Conservation (phyloP, 2,113 vertebrate genomes). For the Strix uralensis region DNA sequence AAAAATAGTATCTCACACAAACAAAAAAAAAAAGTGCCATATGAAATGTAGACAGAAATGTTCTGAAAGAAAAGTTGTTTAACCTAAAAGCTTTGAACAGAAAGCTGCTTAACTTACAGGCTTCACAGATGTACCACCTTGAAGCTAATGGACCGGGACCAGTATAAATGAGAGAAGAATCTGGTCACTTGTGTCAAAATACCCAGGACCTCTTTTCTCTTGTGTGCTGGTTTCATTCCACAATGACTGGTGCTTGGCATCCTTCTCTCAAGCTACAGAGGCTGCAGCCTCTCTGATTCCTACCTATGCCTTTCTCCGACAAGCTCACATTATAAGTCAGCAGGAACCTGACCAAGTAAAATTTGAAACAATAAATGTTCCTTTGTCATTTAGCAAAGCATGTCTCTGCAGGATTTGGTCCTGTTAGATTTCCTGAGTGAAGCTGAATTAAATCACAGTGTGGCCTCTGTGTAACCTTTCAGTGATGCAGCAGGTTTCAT, state of each 20-base stretch:
- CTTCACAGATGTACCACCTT: background rate
- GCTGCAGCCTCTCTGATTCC: background rate
- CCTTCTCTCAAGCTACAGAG: background rate
- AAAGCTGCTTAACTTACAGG: background rate
- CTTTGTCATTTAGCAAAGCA: background rate
- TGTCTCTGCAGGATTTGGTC: background rate
- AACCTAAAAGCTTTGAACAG: background rate
- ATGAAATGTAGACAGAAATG: background rate
- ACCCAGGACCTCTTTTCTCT: background rate
- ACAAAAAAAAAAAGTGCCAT: background rate
- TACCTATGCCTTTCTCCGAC: rapidly evolving
- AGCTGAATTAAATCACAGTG: background rate
- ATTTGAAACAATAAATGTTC: background rate
- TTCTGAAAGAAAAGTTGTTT: background rate
- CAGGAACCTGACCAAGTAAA: background rate
- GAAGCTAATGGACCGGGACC: background rate
- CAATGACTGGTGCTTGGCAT: background rate
- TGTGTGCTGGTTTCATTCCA: background rate
- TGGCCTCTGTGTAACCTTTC: background rate
- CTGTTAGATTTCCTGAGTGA: background rate
- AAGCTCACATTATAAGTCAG: background rate
- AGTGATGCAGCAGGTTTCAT: background rate
- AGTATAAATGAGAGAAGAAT: background rate
- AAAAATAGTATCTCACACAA: background rate
- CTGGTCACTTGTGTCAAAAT: background rate